Conservation (phyloP, 1,140 invertebrate genomes). For the Drosophila cardini region DNA sequence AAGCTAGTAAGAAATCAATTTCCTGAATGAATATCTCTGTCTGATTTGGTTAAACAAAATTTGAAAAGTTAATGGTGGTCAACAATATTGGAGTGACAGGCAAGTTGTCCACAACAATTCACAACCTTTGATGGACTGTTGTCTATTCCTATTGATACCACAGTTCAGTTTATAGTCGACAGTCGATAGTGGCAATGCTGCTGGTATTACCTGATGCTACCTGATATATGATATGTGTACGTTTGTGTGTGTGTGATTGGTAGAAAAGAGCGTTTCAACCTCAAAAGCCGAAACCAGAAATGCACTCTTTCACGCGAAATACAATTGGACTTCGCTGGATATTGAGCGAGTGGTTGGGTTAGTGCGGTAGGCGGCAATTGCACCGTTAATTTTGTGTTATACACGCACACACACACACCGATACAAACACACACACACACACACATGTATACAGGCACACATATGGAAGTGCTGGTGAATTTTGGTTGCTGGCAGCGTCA, state of each 20-base stretch:
- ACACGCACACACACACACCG: slow-evolving; percentile 20
- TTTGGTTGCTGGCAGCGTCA: slow-evolving; percentile 37
- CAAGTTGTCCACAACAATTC: background rate
- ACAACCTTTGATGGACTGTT: background rate
- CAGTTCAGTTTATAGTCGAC: slow-evolving; percentile 5
- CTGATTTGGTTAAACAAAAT: background rate
- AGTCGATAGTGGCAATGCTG: background rate
- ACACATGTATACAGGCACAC: background rate
- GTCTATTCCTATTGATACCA: slow-evolving; percentile 5
- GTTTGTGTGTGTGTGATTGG: background rate
- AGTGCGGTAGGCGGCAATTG: slow-evolving; percentile 48
- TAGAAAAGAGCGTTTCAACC: slow-evolving; percentile 44
- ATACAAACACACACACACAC: background rate
- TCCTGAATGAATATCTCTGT: background rate
- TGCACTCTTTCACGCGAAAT: slow-evolving; percentile 55
- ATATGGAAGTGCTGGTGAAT: slow-evolving; percentile 8
- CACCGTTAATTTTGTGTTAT: slow-evolving; percentile 64
- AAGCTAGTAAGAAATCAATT: no score
- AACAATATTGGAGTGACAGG: background rate
- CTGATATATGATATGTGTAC: background rate
- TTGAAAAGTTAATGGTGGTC: background rate
- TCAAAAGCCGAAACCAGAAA: slow-evolving; percentile 71
- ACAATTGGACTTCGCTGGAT: slow-evolving; percentile 16
- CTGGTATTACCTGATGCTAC: slow-evolving; percentile 6
- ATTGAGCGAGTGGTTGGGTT: slow-evolving; percentile 10